Evolutionary conservation across 2,888 invertebrate species (phyloP).

Genomic region (Meganola albula): DNA sequence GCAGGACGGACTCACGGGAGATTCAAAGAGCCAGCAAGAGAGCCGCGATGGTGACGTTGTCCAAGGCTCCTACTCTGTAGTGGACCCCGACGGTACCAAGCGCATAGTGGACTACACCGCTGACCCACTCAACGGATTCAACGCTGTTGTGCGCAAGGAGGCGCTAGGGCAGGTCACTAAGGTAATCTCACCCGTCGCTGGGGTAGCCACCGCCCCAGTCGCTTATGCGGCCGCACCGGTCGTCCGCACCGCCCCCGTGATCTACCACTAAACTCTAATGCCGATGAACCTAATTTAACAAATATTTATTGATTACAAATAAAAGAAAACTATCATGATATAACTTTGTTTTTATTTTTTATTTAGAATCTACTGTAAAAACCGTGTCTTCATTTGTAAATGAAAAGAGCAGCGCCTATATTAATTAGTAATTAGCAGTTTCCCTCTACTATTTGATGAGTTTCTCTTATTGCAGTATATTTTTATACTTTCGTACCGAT

Average conservation of each 20-base stretch:
- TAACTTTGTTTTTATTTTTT: no score
- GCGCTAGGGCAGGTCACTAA: slow-evolving; percentile 36
- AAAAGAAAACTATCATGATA: no score
- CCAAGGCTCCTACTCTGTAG: slow-evolving; percentile 73
- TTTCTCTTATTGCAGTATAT: no score
- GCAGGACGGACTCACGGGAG: slow-evolving; percentile 72
- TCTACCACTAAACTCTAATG: slow-evolving; percentile 35
- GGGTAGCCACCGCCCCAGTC: slow-evolving; percentile 30
- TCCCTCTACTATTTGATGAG: no score
- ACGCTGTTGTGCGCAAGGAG: slow-evolving; percentile 75
- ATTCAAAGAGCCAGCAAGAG: slow-evolving; percentile 67
- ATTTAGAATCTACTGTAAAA: no score
- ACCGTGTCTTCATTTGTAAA: no score
- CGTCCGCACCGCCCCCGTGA: slow-evolving; percentile 32
- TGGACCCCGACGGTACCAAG: slow-evolving; percentile 75
- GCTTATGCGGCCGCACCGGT: slow-evolving; percentile 32
- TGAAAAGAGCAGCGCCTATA: no score
- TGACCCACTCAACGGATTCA: slow-evolving; percentile 71
- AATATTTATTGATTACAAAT: no score
- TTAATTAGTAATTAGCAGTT: no score
- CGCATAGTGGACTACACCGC: slow-evolving; percentile 75
- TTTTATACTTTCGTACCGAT: no score
- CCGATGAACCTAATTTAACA: no score
- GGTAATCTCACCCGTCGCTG: slow-evolving; percentile 30
- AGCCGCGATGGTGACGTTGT: slow-evolving; percentile 66